phyloP scores from a whole-genome alignment of 1,140 invertebrate species.

The Trichomalopsis sarcophagae region DNA sequence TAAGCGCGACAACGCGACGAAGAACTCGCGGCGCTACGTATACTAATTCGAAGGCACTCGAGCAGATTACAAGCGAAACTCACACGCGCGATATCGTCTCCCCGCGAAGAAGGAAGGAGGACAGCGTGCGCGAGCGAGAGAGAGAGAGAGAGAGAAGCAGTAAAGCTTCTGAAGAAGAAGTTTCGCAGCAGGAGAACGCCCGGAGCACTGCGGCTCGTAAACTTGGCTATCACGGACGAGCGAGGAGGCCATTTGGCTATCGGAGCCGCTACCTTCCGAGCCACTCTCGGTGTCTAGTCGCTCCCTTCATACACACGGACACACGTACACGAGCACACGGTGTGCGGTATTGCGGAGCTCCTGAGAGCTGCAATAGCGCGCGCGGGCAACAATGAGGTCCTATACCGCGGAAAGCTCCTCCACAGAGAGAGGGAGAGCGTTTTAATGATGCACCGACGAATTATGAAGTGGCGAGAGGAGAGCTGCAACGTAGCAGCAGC shows the following conservation, averaged over 20 bases:
- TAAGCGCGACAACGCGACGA: too few relatives aligned
- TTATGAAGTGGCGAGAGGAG: conserved; percentile 33
- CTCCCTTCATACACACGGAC: background rate
- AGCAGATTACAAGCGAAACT: conserved; percentile 23
- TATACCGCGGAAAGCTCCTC: background rate
- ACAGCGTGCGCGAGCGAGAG: background rate
- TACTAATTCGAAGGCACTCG: background rate
- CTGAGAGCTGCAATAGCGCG: background rate
- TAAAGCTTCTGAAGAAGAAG: background rate
- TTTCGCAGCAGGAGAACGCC: background rate
- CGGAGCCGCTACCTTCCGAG: background rate
- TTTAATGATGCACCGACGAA: conserved; percentile 46
- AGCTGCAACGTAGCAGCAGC: too few relatives aligned
- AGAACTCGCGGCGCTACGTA: background rate
- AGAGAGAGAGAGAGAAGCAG: too few relatives aligned
- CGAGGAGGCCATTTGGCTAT: conserved; percentile 42
- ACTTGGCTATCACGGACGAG: conserved; percentile 26
- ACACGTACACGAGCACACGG: background rate
- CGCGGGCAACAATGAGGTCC: background rate
- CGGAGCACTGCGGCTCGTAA: conserved; percentile 31
- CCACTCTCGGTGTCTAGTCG: background rate
- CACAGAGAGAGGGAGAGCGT: background rate
- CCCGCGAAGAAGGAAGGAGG: background rate
- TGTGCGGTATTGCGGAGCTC: background rate
- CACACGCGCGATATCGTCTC: background rate